These are phyloP conservation scores for Phrynosoma blainvillii DNA, from an alignment of 2,113 vertebrate species.

Conservation along the genomic window DNA sequence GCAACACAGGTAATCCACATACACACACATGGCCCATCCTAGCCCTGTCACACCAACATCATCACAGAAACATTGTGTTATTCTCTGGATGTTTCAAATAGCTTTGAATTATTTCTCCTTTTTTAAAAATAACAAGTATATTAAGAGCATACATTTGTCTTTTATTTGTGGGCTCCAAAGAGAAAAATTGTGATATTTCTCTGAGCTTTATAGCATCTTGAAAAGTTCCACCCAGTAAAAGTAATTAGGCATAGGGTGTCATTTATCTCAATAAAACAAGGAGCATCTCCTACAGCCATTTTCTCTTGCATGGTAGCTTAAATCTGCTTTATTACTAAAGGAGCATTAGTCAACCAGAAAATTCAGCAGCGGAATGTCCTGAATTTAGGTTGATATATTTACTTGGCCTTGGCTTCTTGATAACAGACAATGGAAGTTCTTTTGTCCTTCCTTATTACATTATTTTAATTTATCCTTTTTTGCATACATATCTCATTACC, in stretches of 20 bases:
- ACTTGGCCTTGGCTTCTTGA: constrained; percentile 1
- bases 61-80: neutral
- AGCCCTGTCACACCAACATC: neutral
- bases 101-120: constrained; percentile 7
- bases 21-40: neutral
- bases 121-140: neutral
- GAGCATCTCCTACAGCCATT: neutral
- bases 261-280: constrained; percentile 34
- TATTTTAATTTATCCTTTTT: constrained; percentile 1
- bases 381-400: constrained; percentile 10
- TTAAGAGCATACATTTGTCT: constrained; percentile 21
- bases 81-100: constrained; percentile 13
- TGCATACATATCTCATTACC: neutral
- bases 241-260: constrained; percentile 15
- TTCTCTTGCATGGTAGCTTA: constrained; percentile 6
- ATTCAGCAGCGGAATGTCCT: neutral
- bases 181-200: constrained; percentile 5
- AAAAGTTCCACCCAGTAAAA: constrained; percentile 7
- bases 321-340: constrained; percentile 23
- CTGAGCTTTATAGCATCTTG: constrained; percentile 8
- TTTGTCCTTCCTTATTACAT: neutral
- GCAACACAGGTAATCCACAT: neutral
- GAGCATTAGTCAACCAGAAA: constrained; percentile 3
- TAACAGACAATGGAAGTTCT: neutral
- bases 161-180: neutral